These are phyloP conservation scores for Natator depressus DNA, from an alignment of 2,113 vertebrate species.

Conservation along the genomic window DNA sequence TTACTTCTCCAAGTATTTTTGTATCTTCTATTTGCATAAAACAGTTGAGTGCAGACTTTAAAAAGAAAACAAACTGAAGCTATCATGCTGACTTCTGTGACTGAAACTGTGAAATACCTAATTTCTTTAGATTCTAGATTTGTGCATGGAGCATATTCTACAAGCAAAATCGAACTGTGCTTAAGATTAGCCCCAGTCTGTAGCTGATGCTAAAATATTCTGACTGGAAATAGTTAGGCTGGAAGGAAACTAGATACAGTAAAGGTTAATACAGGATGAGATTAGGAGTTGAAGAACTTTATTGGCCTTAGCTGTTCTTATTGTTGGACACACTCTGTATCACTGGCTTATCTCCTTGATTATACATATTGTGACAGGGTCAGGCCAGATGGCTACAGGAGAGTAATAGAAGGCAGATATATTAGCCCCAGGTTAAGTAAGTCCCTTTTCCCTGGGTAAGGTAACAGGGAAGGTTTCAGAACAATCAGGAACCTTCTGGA, in stretches of 20 bases:
- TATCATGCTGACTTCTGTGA: neutral
- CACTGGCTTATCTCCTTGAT: neutral
- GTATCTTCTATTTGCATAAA: neutral
- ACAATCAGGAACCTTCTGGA: too few species aligned
- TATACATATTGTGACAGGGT: neutral
- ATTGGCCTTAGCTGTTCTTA: neutral
- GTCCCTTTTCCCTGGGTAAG: too few species aligned
- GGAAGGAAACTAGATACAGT: neutral
- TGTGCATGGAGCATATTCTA: too few species aligned
- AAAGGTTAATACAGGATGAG: neutral
- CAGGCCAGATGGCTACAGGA: too few species aligned
- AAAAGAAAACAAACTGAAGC: neutral
- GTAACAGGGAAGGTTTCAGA: too few species aligned
- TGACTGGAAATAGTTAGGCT: neutral
- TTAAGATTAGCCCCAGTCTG: neutral
- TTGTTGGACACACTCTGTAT: neutral
- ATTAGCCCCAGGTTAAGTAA: too few species aligned
- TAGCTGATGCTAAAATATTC: neutral
- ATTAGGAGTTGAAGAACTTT: constrained; percentile 15
- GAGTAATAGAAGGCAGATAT: too few species aligned
- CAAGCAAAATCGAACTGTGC: neutral
- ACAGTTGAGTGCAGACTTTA: neutral
- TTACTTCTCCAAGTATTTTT: neutral
- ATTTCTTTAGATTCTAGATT: too few species aligned
- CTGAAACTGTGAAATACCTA: neutral